Percentiles rank a stretch among this genome's conserved stretches.
These are phyloP conservation scores for Pseudopipra pipra DNA, from an alignment of 2,113 vertebrate genomes.

Conservation along the genomic window DNA sequence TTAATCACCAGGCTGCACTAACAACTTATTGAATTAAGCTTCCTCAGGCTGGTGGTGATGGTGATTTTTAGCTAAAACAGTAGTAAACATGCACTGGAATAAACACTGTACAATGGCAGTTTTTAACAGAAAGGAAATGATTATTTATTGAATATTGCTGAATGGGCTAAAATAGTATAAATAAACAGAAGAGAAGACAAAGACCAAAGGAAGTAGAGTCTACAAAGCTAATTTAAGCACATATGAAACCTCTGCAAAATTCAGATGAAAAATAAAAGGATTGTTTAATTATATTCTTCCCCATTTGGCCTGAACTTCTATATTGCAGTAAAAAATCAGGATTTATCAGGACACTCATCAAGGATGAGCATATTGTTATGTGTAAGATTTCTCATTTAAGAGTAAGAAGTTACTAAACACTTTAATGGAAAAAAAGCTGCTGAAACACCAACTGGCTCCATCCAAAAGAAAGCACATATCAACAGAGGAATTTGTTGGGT, in stretches of 20 bases:
- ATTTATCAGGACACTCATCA: neutral
- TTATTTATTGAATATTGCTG: slow-evolving; percentile 34
- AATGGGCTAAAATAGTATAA: neutral
- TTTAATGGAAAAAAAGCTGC: neutral
- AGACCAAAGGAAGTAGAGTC: neutral
- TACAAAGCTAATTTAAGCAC: neutral
- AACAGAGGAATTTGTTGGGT: neutral
- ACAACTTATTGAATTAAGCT: neutral
- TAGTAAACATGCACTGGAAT: neutral
- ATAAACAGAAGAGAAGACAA: slow-evolving; percentile 39
- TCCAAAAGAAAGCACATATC: neutral
- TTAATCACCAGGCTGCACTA: neutral
- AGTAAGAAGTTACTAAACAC: neutral
- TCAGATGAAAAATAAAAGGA: neutral
- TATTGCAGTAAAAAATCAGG: neutral
- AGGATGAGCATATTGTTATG: neutral
- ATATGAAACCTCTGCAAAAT: neutral
- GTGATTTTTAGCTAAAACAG: neutral
- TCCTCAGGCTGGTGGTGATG: neutral
- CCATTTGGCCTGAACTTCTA: neutral
- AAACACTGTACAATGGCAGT: neutral
- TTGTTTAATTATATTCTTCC: neutral
- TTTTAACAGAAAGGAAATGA: neutral
- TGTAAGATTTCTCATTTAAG: neutral
- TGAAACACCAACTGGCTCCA: neutral